These are phyloP conservation scores for Nothobranchius furzeri DNA, from an alignment of 2,113 vertebrate species.

Conservation along the genomic window DNA sequence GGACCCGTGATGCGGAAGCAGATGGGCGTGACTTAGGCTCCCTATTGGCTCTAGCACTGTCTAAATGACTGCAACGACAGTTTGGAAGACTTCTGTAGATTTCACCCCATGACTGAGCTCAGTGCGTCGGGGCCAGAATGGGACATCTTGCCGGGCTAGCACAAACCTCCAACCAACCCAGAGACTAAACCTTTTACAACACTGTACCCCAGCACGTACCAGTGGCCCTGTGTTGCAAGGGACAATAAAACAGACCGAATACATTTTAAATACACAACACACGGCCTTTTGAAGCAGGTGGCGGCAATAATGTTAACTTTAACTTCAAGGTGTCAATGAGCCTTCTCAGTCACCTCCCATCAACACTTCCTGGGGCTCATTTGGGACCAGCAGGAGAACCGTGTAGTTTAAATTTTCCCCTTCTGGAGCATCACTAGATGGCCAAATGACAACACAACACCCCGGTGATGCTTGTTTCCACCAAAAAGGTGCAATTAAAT, in stretches of 20 bases:
- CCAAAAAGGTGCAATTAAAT: constrained; percentile 9
- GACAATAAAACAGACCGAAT: constrained; percentile 30
- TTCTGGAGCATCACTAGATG: constrained; percentile 26
- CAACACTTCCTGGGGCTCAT: constrained; percentile 51
- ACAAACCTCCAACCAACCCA: no score
- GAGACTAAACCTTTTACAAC: no score
- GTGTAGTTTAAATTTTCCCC: constrained; percentile 32
- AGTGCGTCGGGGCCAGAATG: no score
- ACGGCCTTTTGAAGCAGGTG: constrained; percentile 15
- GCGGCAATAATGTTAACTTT: constrained; percentile 39
- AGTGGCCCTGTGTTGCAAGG: no score
- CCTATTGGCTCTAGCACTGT: no score
- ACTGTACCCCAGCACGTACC: neutral
- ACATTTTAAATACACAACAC: constrained; percentile 41
- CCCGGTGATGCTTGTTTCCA: constrained; percentile 26
- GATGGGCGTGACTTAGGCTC: no score
- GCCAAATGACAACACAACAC: constrained; percentile 26
- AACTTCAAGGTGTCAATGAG: constrained; percentile 30
- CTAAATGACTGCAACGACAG: no score
- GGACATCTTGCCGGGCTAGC: no score
- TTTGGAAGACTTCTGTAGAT: no score
- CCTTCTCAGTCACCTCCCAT: constrained; percentile 1
- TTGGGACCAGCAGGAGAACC: constrained; percentile 52
- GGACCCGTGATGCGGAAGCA: no score
- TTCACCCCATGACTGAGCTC: no score